phyloP scores from a whole-genome alignment of 2,888 invertebrate genomes.

The Heliconius ismenius region DNA sequence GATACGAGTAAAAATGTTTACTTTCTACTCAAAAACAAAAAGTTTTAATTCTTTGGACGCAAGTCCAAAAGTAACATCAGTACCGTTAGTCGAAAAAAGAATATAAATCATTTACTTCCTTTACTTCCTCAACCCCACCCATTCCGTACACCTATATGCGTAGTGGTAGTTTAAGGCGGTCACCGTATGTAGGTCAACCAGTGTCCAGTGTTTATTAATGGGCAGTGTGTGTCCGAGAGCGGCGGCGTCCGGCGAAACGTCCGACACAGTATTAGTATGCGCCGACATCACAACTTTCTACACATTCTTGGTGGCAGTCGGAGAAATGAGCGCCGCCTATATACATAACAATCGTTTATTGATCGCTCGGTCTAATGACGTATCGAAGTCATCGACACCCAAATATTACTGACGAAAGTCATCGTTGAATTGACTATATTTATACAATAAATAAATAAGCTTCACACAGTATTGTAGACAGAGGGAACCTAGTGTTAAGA shows the following conservation, averaged over 20 bases:
- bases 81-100: background rate
- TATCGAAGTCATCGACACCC: slow-evolving; percentile 2
- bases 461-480: too few species aligned
- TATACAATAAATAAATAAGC: too few species aligned
- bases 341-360: slow-evolving; percentile 54
- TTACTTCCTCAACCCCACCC: slow-evolving; percentile 35
- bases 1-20: background rate
- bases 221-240: slow-evolving; percentile 45
- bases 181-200: slow-evolving; percentile 72
- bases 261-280: slow-evolving; percentile 75
- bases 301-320: slow-evolving; percentile 76
- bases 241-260: slow-evolving; percentile 62
- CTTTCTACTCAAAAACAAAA: background rate
- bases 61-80: background rate
- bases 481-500: too few species aligned
- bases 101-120: slow-evolving; percentile 35
- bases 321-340: slow-evolving; percentile 75
- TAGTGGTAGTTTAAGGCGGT: slow-evolving; percentile 54
- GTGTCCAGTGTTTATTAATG: slow-evolving; percentile 70
- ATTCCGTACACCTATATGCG: slow-evolving; percentile 31
- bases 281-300: slow-evolving; percentile 80
- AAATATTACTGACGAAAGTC: background rate
- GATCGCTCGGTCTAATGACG: slow-evolving; percentile 35
- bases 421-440: too few species aligned
- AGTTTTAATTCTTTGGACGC: background rate